Conservation (phyloP, 2,888 invertebrate genomes). For the Pseudanteris insignis region DNA sequence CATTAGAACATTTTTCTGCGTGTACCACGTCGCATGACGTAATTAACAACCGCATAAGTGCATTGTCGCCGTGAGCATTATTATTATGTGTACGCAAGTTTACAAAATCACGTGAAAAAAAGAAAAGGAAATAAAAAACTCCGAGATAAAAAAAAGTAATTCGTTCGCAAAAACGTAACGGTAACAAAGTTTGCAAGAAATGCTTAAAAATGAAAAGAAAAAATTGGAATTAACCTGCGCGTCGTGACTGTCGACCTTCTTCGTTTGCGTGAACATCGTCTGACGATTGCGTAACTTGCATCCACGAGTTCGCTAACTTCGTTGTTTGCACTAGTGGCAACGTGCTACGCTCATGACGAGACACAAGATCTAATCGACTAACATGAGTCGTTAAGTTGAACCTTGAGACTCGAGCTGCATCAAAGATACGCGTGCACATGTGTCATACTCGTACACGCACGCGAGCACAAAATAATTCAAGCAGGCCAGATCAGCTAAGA, state of each 20-base stretch:
- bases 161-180: too few species aligned
- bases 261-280: constrained; percentile 26
- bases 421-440: constrained; percentile 33
- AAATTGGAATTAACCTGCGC: constrained; percentile 18
- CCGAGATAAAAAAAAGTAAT: too few species aligned
- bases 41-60: too few species aligned
- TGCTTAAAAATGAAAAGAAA: too few species aligned
- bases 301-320: constrained; percentile 40
- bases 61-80: too few species aligned
- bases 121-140: too few species aligned
- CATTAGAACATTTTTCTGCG: too few species aligned
- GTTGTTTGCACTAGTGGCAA: constrained; percentile 16
- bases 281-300: constrained; percentile 37
- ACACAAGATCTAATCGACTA: constrained; percentile 36
- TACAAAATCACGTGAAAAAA: too few species aligned
- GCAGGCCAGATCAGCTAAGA: constrained; percentile 3
- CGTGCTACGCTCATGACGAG: constrained; percentile 23
- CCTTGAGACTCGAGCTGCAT: constrained; percentile 41
- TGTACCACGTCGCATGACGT: too few species aligned
- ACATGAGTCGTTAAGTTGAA: constrained; percentile 38
- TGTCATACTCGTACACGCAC: constrained; percentile 9
- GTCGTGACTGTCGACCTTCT: constrained; percentile 34
- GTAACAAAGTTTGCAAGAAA: too few species aligned
- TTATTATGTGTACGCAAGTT: too few species aligned
- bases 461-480: constrained; percentile 11